A percentile compares a stretch with the other conserved stretches of the same genome.
These are phyloP conservation scores for Taxidea taxus DNA, from an alignment of 2,113 vertebrate species.

Conservation along the genomic window DNA sequence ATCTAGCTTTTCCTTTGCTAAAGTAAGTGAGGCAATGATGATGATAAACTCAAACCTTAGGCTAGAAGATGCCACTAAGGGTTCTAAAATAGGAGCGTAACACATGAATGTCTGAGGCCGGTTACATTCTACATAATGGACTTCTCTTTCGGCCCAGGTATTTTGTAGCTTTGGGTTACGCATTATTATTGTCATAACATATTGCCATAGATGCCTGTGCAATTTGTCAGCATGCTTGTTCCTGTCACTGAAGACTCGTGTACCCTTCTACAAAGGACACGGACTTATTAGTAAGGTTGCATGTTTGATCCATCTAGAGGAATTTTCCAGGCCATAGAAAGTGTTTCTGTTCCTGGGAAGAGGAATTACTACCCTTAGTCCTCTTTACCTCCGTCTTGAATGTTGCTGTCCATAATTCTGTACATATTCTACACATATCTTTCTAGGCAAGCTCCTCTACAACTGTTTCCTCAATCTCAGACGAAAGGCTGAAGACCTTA, in stretches of 20 bases:
- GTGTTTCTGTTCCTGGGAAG: background rate
- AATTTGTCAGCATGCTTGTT: background rate
- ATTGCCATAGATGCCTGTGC: background rate
- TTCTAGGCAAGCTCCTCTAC: background rate
- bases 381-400: background rate
- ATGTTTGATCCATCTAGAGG: background rate
- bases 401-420: background rate
- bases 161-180: background rate
- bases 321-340: background rate
- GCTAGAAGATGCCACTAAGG: background rate
- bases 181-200: background rate
- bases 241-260: background rate
- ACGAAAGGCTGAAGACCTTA: background rate
- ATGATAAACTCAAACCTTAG: background rate
- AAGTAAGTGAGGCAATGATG: background rate
- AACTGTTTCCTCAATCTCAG: background rate
- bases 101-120: background rate
- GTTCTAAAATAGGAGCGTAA: background rate
- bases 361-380: background rate
- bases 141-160: constrained; percentile 7
- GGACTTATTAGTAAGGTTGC: background rate
- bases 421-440: background rate
- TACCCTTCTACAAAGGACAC: background rate
- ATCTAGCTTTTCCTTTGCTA: background rate
- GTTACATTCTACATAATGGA: background rate